Base-by-base conservation (phyloP, 1,140 invertebrate species). In the Drosophila arizonae region DNA sequence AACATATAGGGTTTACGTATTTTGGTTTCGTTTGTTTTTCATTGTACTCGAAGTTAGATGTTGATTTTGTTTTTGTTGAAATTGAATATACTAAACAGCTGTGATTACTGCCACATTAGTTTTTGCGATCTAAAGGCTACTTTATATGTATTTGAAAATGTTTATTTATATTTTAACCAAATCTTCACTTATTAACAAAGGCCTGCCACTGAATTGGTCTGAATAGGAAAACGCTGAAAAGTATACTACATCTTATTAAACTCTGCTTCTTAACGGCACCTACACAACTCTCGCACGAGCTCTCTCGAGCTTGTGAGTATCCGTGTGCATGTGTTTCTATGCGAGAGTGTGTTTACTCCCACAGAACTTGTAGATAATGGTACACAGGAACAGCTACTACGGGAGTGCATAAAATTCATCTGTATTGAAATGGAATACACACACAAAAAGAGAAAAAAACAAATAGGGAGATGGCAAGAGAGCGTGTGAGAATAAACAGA, bases 221-320 rank as follows among this genome's bases (percentile, higher is more conserved):
- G 55, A 30, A 64, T 74, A 65, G 48, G 67, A 56, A 73, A 73
- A 54, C 73, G 65, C 60, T 84, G 52, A 79, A 74, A 88, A 68
- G 66, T 75, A 77, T 72, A 85, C 67, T 77, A 72, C 66, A 72
- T 71, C 21, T 68, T 66, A 39, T 15, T 65, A 61, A 65, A 62
- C 28, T 52, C 3, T 48, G 30, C 43, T 79, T 33, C 65, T 63
- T 64, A 54, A 28, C 39, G 54, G 13, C 3, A 54, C 13, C 36
- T 26, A 17, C 36, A 30, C 17, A 17, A 17, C 17, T 17, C 17
- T 17, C 17, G 17, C 17, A 17, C 1, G 17, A 17, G 17, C 17
- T 17, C 17, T 17, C 17, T 17, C 17, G 17, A 41, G 4, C 33
- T 10, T 39, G 33, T 36, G 17, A 26, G 17, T 36, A 11, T 8